Evolutionary conservation across 1,140 invertebrate genomes (phyloP).

Genomic region (Aphelenchoides fujianensis): DNA sequence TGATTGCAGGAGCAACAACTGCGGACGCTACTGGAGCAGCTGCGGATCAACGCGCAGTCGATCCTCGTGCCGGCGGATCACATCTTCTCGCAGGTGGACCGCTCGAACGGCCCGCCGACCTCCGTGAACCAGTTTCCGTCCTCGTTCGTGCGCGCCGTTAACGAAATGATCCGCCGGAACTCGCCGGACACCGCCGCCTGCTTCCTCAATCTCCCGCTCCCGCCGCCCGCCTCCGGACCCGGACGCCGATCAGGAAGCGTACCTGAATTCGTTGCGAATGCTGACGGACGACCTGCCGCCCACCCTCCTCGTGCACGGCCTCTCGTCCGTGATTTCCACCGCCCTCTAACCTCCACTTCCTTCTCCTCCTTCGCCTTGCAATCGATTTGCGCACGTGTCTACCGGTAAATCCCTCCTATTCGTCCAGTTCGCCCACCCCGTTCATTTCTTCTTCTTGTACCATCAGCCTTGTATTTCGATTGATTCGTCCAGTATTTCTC

Average conservation of each 20-base stretch:
- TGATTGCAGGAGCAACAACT: slow-evolving; percentile 65
- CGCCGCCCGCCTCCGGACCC: slow-evolving; percentile 65
- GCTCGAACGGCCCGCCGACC: too few relatives aligned
- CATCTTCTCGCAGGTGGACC: slow-evolving; percentile 60
- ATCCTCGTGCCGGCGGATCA: slow-evolving; percentile 68
- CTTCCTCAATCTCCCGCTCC: slow-evolving; percentile 79
- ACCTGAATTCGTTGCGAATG: slow-evolving; percentile 74
- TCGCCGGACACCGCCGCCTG: slow-evolving; percentile 74
- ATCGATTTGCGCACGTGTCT: too few relatives aligned
- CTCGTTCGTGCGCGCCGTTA: slow-evolving; percentile 69
- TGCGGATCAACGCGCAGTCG: slow-evolving; percentile 68
- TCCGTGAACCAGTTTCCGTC: slow-evolving; percentile 47
- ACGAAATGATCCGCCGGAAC: slow-evolving; percentile 73
- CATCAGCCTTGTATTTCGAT: too few relatives aligned
- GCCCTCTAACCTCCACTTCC: slow-evolving; percentile 73
- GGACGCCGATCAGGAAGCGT: slow-evolving; percentile 62
- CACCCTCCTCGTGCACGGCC: slow-evolving; percentile 85
- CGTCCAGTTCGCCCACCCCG: too few relatives aligned
- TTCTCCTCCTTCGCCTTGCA: too few relatives aligned
- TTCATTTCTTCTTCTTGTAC: too few relatives aligned
- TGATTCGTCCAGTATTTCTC: too few relatives aligned
- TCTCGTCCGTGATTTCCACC: slow-evolving; percentile 90
- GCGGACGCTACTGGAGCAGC: slow-evolving; percentile 65
- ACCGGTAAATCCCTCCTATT: too few relatives aligned
- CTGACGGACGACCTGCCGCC: slow-evolving; percentile 83